Base-by-base conservation (phyloP, 2,888 invertebrate species). In the Lordiphosa fenestrarum region DNA sequence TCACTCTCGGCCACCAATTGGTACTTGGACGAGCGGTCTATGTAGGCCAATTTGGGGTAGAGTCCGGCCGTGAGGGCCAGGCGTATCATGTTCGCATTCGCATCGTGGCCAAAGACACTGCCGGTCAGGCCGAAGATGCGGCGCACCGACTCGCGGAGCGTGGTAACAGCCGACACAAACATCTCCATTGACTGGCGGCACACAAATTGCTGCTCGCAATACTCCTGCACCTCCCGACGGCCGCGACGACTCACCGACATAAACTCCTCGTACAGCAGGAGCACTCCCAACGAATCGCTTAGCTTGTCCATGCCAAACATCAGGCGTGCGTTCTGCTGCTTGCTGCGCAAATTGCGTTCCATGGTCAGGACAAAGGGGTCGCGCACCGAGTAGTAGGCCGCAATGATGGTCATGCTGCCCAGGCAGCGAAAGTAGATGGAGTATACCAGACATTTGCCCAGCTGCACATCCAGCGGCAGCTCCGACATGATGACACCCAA, bases 401-500 rank as follows among this genome's bases (percentile, higher is more conserved):
- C 96, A 38, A 99, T 94, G 1, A 98, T 98, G 53, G 97, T 90
- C 30, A 99, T 92, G 1, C 98, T 98, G 88, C 98, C 97, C 35
- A 98, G 90, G 88, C 99, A 99, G 88, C 96, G 96, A 71, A 98
- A 92, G 3, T 97, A 94, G 38, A 97, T 93, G 1, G 96, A 94
- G 87, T 96, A 97, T 0, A 99, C 90, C 60, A 99, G 90, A 93
- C 97, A 96, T 89, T 98, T 98, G 4, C 96, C 98, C 42, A 97
- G 90, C 73, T 95, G 94, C 0, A 98, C 98, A 78, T 98, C 97
- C 1, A 99, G 92, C 0, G 98, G 96, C 44, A 99, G 90, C 86
- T 98, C 96, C n/a, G 97, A 91, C 49, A 99, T 90, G 86, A 98
- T 95, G 62, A 93, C 93, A 0, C 98, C 98, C 52, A 98, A 91